Evolutionary conservation across 2,888 invertebrate genomes (phyloP).

Genomic region (Myopa tessellatipennis): DNA sequence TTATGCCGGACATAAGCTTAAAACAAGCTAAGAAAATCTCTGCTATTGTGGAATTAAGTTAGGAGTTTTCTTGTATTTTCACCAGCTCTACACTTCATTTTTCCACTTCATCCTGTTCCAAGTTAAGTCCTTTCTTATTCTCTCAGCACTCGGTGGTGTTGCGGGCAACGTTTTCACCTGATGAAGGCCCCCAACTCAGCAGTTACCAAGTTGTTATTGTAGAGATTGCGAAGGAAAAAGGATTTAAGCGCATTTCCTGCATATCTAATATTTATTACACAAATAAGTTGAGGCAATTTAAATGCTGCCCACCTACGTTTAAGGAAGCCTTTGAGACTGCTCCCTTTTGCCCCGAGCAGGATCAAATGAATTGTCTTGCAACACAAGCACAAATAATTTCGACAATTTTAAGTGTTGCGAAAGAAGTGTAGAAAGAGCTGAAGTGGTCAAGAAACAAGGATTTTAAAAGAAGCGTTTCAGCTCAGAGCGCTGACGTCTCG

Average conservation of each 20-base stretch:
- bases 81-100: slow-evolving; percentile 1
- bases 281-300: slow-evolving; percentile 63
- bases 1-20: slow-evolving; percentile 54
- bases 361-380: too few species aligned
- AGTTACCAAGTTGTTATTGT: slow-evolving; percentile 40
- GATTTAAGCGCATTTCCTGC: slow-evolving; percentile 57
- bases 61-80: slow-evolving; percentile 44
- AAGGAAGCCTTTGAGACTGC: neutral
- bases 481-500: too few species aligned
- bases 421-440: too few species aligned
- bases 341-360: neutral
- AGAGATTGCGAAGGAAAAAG: slow-evolving; percentile 50
- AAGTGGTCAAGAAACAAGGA: too few species aligned
- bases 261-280: slow-evolving; percentile 61
- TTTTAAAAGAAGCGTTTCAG: too few species aligned
- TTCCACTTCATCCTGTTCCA: slow-evolving; percentile 16
- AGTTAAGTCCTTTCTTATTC: slow-evolving; percentile 12
- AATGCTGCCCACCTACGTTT: slow-evolving; percentile 45
- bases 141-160: neutral
- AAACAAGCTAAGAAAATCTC: slow-evolving; percentile 65
- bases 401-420: too few species aligned
- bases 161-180: slow-evolving; percentile 53
- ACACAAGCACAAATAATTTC: too few species aligned
- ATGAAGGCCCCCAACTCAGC: slow-evolving; percentile 60
- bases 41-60: slow-evolving; percentile 44